Conservation (phyloP, 2,888 invertebrate species). For the Maniola hyperantus region DNA sequence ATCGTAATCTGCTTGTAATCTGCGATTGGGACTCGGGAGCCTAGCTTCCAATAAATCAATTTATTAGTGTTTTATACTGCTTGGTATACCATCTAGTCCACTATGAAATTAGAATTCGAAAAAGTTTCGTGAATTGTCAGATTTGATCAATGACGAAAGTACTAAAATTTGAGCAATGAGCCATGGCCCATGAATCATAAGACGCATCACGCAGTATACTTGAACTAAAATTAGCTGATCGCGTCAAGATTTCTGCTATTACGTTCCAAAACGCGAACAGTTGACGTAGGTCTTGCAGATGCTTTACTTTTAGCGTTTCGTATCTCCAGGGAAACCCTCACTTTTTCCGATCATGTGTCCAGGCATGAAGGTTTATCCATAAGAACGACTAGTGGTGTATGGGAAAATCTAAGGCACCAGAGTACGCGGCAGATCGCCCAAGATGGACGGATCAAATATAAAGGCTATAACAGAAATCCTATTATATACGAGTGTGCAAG, state of each 20-base stretch:
- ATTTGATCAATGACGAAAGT: background rate
- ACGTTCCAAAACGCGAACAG: background rate
- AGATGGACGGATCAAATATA: no score
- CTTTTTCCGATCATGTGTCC: no score
- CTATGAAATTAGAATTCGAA: background rate
- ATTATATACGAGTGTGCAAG: no score
- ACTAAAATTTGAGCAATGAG: background rate
- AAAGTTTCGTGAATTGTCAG: background rate
- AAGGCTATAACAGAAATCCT: no score
- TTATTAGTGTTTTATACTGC: no score
- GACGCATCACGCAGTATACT: background rate
- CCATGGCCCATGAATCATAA: background rate
- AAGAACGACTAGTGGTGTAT: no score
- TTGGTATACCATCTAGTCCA: no score
- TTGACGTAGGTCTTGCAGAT: background rate
- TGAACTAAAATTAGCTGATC: background rate
- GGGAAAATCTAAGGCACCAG: no score
- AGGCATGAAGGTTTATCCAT: no score
- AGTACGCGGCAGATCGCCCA: no score
- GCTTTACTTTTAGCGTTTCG: no score
- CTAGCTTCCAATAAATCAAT: background rate
- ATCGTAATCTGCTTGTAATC: background rate
- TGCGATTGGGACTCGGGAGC: background rate
- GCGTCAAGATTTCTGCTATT: background rate
- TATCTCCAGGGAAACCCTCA: no score